Evolutionary conservation across 2,888 invertebrate species (phyloP).

Genomic region (Tuta absoluta): DNA sequence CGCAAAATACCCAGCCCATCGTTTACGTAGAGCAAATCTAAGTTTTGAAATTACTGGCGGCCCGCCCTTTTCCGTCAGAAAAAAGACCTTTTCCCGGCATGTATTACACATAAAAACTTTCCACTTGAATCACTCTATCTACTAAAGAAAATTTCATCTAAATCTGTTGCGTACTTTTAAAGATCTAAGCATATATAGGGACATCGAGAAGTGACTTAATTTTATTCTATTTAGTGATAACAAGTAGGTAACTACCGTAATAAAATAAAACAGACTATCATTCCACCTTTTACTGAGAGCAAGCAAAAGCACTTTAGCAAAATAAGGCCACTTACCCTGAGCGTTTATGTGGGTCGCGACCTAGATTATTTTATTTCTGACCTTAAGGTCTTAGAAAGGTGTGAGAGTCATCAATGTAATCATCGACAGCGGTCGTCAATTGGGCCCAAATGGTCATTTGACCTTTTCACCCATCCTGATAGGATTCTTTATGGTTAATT

Average conservation of each 20-base stretch:
- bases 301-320: conserved; percentile 1
- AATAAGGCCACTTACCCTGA: conserved; percentile 8
- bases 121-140: too few relatives aligned
- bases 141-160: too few relatives aligned
- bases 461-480: conserved; percentile 18
- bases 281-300: neutral
- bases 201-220: too few relatives aligned
- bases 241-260: neutral
- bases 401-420: conserved; percentile 7
- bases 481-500: neutral
- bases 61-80: too few relatives aligned
- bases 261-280: neutral
- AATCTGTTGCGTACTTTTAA: too few relatives aligned
- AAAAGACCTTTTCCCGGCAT: too few relatives aligned
- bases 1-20: too few relatives aligned
- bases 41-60: too few relatives aligned
- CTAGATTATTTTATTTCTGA: conserved; percentile 6
- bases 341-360: neutral
- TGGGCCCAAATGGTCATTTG: conserved; percentile 21
- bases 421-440: conserved; percentile 6
- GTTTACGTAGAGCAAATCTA: too few relatives aligned
- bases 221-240: neutral
- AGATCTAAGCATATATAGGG: too few relatives aligned
- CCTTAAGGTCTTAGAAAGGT: conserved; percentile 24
- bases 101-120: too few relatives aligned